These are phyloP conservation scores for Diplazon laetatorius DNA, from an alignment of 2,888 invertebrate species.

Conservation along the genomic window DNA sequence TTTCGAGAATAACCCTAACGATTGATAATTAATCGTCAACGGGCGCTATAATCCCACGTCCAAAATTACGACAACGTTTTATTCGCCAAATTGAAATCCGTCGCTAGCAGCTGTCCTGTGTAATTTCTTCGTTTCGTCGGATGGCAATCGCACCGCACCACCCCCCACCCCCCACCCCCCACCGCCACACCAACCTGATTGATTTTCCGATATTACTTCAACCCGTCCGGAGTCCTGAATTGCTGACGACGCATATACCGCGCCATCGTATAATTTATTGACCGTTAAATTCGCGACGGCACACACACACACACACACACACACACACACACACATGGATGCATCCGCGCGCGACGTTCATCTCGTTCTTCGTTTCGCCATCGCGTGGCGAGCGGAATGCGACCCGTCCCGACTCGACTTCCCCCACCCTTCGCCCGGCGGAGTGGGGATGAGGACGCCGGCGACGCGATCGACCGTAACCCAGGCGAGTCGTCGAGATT, in stretches of 20 bases:
- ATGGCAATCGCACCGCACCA: too few species aligned
- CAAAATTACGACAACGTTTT: too few species aligned
- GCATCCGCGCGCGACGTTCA: not conserved
- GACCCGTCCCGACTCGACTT: not conserved
- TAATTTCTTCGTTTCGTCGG: too few species aligned
- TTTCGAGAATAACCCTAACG: too few species aligned
- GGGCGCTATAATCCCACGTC: too few species aligned
- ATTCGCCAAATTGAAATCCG: too few species aligned
- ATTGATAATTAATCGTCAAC: too few species aligned
- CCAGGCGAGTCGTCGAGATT: constrained; percentile 1
- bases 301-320: not conserved
- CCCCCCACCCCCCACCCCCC: too few species aligned
- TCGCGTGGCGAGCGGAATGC: constrained; percentile 5
- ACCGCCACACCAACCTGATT: too few species aligned
- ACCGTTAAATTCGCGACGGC: constrained; percentile 38
- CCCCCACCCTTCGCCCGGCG: not conserved
- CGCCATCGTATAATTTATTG: constrained; percentile 31
- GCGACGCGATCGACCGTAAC: not conserved
- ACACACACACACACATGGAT: too few species aligned
- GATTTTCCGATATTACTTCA: constrained; percentile 15
- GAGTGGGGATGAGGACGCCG: too few species aligned
- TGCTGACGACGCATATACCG: not conserved
- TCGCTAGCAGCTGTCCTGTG: too few species aligned
- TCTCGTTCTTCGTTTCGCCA: not conserved
- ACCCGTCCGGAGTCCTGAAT: not conserved